Conservation (phyloP, 53 echinoderm and acorn worm species). For the Paracentrotus lividus region DNA sequence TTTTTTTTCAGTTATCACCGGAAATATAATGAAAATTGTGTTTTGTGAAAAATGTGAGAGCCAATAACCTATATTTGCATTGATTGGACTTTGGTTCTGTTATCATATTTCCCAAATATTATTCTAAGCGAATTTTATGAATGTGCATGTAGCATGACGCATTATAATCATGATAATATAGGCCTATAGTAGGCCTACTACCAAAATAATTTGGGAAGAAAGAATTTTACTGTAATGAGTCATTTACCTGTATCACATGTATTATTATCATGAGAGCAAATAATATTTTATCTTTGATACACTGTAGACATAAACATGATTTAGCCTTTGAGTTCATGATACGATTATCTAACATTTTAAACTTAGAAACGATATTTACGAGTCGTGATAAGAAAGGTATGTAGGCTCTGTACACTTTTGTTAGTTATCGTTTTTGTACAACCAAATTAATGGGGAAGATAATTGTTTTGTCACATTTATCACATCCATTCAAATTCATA, state of each 20-base stretch:
- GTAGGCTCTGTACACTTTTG: not conserved
- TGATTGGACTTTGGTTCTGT: conserved; percentile 4
- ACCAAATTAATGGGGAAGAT: not conserved
- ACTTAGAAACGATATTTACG: not conserved
- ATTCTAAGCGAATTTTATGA: not conserved
- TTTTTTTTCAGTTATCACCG: not conserved
- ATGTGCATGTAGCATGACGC: not conserved
- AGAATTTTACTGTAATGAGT: not conserved
- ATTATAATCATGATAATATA: too few relatives aligned
- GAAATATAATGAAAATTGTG: not conserved
- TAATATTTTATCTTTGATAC: not conserved
- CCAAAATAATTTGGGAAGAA: not conserved
- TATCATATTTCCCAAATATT: conserved; percentile 36
- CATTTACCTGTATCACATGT: not conserved
- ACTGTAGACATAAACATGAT: not conserved
- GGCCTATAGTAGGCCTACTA: not conserved
- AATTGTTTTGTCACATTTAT: not conserved
- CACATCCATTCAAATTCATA: not conserved
- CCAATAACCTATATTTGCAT: not conserved
- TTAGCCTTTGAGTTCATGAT: not conserved
- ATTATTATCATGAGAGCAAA: not conserved
- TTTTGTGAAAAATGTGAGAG: not conserved
- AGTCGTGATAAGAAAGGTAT: not conserved
- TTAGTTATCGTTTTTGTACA: too few relatives aligned
- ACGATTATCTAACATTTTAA: not conserved